Evolutionary conservation across 2,797 vertebrate species (phyloP), one percentile per base, ranked within the genome.

Genomic region (Geotria australis): DNA sequence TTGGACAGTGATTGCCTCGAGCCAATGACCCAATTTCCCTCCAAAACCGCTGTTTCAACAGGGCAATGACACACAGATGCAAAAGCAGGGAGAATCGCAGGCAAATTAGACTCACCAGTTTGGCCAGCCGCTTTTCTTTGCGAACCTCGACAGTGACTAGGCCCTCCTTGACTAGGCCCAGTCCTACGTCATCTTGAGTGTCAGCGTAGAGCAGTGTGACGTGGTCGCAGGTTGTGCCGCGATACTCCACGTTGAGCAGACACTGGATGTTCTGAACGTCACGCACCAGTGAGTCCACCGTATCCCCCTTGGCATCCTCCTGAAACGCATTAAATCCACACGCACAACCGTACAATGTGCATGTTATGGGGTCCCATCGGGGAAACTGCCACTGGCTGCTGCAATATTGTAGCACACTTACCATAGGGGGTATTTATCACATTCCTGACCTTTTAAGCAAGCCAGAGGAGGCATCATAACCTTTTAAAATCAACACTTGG

Each of bases 241-340:
- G 59, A 62, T 80, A 80, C 68, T 95, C 88, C 70, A 93, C 81
- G 4, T 95, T 95, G 60, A 95, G 69, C 68, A 84, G 76, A 73
- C 88, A 95, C 76, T 94, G 88, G 46, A 66, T 85, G 73, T 95
- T 94, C 62, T 95, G 88, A 70, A 94, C 83, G 70, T 95, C 86
- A 59, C 81, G 70, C 48, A 95, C 86, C 56, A 94, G 68, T 2
- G 79, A 83, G 76, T 94, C 88, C 67, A 95, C 81, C 1, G 76
- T 83, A 3, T 94, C 86, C 0, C 82, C 80, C n/a, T 82, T 77
- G 2, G 78, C 79, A 1, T 93, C 88, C 38, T 95, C 85, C 86
- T 94, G 62, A 1, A 9, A 2, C 38, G 24, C 24, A 38, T 38
- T 38, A 3, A 38, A 38, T 38, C 24, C 24, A 5, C 24, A 6